Conservation (phyloP, 1,140 invertebrate genomes). For the Globodera ellingtonae region DNA sequence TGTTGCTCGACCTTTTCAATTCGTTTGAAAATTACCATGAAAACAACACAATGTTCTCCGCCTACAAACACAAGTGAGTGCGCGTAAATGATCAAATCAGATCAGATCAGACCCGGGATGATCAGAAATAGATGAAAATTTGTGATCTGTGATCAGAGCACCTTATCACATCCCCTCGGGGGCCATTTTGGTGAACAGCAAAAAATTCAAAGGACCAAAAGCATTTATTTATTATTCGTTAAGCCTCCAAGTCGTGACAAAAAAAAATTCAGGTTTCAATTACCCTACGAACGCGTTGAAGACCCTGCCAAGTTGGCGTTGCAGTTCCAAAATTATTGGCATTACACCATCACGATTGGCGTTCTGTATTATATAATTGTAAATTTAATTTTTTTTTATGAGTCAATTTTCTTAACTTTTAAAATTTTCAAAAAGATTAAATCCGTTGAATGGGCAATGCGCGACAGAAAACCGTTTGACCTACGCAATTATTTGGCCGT, state of each 20-base stretch:
- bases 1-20: slow-evolving; percentile 28
- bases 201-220: too few species aligned
- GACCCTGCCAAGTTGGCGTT: slow-evolving; percentile 52
- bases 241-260: too few species aligned
- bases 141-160: too few species aligned
- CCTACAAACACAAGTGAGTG: slow-evolving; percentile 55
- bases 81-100: too few species aligned
- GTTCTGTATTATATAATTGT: slow-evolving; percentile 55
- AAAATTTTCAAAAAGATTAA: slow-evolving; percentile 34
- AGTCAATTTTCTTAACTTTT: background rate
- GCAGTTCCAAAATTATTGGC: slow-evolving; percentile 60
- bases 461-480: slow-evolving; percentile 81
- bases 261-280: slow-evolving; percentile 42
- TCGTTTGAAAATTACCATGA: slow-evolving; percentile 54
- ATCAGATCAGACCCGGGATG: too few species aligned
- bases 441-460: slow-evolving; percentile 72
- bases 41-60: slow-evolving; percentile 47
- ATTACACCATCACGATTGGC: slow-evolving; percentile 63
- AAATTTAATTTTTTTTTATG: too few species aligned
- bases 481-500: slow-evolving; percentile 78
- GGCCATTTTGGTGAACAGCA: too few species aligned
- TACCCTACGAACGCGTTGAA: slow-evolving; percentile 41
- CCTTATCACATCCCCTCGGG: too few species aligned
- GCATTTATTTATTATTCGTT: too few species aligned
- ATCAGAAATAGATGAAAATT: too few species aligned